These are phyloP conservation scores for Aplysina aerophoba DNA, from an alignment of 37 sponge, comb jelly and placozoan genomes.

Conservation along the genomic window DNA sequence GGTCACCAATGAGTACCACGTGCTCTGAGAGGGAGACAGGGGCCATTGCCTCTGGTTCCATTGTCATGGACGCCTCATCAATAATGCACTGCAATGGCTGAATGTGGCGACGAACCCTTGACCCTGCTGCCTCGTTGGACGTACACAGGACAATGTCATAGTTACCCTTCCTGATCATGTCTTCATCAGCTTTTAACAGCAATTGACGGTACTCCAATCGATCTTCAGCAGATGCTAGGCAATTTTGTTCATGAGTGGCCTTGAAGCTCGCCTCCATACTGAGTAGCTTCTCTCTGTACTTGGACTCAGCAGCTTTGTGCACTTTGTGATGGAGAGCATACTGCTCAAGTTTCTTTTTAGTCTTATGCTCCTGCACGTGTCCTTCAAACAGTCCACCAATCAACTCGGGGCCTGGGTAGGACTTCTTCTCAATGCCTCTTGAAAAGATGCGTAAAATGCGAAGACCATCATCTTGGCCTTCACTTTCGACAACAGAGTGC, in stretches of 20 bases:
- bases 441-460: slow-evolving; percentile 58
- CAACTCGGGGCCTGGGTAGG: slow-evolving; percentile 42
- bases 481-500: not conserved
- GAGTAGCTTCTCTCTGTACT: not conserved
- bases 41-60: slow-evolving; percentile 74
- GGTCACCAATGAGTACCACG: slow-evolving; percentile 72
- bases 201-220: slow-evolving; percentile 5
- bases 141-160: slow-evolving; percentile 74
- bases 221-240: not conserved
- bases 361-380: not conserved
- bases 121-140: slow-evolving; percentile 58
- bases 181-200: slow-evolving; percentile 29
- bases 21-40: slow-evolving; percentile 68
- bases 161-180: slow-evolving; percentile 31
- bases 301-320: not conserved
- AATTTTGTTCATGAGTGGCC: not conserved
- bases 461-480: slow-evolving; percentile 2
- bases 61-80: slow-evolving; percentile 78
- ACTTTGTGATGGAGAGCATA: slow-evolving; percentile 48
- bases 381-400: slow-evolving; percentile 18
- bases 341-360: not conserved
- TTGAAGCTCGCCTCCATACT: slow-evolving; percentile 27
- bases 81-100: slow-evolving; percentile 60
- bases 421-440: slow-evolving; percentile 38
- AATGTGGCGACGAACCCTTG: slow-evolving; percentile 27